A percentile compares a stretch with the other conserved stretches of the same genome.
These are phyloP conservation scores for Cataglyphis cursor DNA, from an alignment of 2,888 invertebrate species.

Conservation along the genomic window DNA sequence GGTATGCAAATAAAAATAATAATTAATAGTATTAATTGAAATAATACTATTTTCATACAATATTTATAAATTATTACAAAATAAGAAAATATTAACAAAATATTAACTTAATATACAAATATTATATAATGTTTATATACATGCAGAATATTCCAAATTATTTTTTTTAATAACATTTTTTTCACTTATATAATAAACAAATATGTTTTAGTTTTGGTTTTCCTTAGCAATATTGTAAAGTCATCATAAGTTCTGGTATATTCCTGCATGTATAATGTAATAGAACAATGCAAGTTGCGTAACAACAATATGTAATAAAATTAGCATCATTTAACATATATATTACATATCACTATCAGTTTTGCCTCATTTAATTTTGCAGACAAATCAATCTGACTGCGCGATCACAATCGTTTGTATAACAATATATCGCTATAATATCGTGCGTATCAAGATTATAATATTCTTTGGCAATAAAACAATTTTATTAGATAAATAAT, in stretches of 20 bases:
- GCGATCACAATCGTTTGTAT: conserved; percentile 35
- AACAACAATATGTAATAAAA: conserved; percentile 19
- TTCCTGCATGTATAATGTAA: conserved; percentile 27
- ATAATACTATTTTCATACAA: conserved; percentile 32
- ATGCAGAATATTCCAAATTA: conserved; percentile 27
- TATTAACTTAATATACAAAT: conserved; percentile 20
- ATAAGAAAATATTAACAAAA: conserved; percentile 4
- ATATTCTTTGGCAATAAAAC: conserved; percentile 57
- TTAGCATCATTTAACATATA: conserved; percentile 2
- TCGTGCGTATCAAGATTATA: conserved; percentile 24
- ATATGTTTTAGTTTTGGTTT: neutral
- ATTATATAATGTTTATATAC: conserved; percentile 5
- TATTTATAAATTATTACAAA: neutral
- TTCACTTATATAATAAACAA: neutral
- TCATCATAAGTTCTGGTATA: neutral
- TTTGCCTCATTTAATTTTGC: conserved; percentile 12
- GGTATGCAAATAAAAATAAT: conserved; percentile 32
- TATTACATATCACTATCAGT: neutral
- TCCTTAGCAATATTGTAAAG: neutral
- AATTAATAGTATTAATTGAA: conserved; percentile 38
- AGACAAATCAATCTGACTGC: neutral
- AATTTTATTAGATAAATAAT: conserved; percentile 64
- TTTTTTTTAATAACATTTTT: neutral
- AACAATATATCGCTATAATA: conserved; percentile 20
- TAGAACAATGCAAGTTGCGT: neutral